Percentiles rank a stretch among this genome's conserved stretches.
Evolutionary conservation across 2,797 vertebrate genomes (phyloP).

Genomic region (Hozukius guyotensis): DNA sequence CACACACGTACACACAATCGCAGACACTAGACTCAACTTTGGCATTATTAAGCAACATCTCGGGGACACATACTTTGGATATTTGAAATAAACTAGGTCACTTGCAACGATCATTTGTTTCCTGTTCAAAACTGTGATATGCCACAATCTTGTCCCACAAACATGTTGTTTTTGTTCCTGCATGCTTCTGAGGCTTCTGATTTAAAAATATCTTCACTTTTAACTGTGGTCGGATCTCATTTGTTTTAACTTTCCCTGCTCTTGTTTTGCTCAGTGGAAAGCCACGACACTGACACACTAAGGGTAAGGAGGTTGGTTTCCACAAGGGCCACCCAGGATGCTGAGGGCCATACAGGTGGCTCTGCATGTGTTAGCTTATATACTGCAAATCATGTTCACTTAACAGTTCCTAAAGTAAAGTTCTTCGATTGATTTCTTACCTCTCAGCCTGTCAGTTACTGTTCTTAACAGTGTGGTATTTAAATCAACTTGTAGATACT

Average conservation of each 20-base stretch:
- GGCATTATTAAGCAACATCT: conserved; percentile 45
- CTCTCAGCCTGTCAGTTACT: neutral
- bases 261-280: conserved; percentile 8
- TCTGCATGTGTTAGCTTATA: neutral
- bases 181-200: neutral
- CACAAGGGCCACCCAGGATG: conserved; percentile 43
- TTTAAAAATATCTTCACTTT: neutral
- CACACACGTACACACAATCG: conserved; percentile 43
- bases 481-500: conserved; percentile 35
- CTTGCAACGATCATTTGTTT: conserved; percentile 5
- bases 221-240: neutral
- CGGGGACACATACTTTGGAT: conserved; percentile 41
- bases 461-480: conserved; percentile 1
- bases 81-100: conserved; percentile 44
- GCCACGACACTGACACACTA: conserved; percentile 4
- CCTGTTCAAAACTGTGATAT: neutral
- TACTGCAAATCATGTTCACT: neutral
- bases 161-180: neutral
- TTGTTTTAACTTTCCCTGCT: conserved; percentile 22
- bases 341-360: neutral
- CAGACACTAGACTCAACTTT: conserved; percentile 26
- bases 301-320: conserved; percentile 15
- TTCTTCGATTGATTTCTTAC: neutral
- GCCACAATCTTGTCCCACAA: neutral
- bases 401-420: neutral